phyloP scores from a whole-genome alignment of 2,888 invertebrate genomes.

The Morpho helenor region DNA sequence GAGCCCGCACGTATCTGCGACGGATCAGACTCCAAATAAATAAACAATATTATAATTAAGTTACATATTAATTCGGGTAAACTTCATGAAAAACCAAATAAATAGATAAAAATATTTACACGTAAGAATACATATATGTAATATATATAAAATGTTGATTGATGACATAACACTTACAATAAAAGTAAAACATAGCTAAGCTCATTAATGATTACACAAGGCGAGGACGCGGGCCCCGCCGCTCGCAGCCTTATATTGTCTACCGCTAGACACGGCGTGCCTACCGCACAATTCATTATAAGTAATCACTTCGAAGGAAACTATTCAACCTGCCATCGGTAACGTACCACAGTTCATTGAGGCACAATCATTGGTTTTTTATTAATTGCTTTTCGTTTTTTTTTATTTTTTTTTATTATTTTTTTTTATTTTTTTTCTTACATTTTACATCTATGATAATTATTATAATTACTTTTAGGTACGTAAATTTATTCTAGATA shows the following conservation, averaged over 20 bases:
- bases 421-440: constrained; percentile 42
- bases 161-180: constrained; percentile 78
- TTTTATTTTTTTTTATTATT: constrained; percentile 43
- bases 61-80: constrained; percentile 62
- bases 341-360: constrained; percentile 79
- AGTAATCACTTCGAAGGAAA: constrained; percentile 57
- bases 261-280: constrained; percentile 48
- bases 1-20: constrained; percentile 20
- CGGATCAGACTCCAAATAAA: constrained; percentile 34
- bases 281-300: constrained; percentile 63
- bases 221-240: constrained; percentile 61
- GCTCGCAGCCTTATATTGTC: constrained; percentile 65
- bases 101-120: constrained; percentile 77
- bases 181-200: constrained; percentile 78
- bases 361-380: constrained; percentile 80
- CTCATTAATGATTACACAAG: constrained; percentile 77
- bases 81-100: constrained; percentile 73
- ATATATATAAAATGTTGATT: constrained; percentile 75
- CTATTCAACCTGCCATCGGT: constrained; percentile 74
- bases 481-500: constrained; percentile 79
- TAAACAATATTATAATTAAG: constrained; percentile 32
- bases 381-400: constrained; percentile 69
- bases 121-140: constrained; percentile 36
- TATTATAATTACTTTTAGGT: constrained; percentile 78
- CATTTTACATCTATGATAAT: constrained; percentile 56